Evolutionary conservation across 2,797 vertebrate species (phyloP), one percentile per base, ranked within the genome.

Genomic region (Poeciliopsis presidionis): DNA sequence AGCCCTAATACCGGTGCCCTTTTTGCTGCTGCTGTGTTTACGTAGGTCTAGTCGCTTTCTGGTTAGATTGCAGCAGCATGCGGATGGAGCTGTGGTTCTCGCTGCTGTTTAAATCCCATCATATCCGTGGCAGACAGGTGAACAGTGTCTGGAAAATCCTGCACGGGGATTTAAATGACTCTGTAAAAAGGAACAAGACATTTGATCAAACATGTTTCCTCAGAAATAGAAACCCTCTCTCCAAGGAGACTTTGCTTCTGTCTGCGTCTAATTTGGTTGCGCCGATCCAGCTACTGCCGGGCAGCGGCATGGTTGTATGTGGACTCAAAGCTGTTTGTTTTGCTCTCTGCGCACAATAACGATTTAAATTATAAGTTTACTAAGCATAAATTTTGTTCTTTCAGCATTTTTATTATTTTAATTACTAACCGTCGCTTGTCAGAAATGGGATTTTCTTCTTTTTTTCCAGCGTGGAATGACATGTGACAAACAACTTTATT

Each of bases 71-170:
- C 92, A 91, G 90, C 85, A 89, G 85, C 90, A 86, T 59, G 87
- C 47, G 89, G 91, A 92, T 89, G 74, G 92, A 92, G 83, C 84
- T 86, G 86, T 51, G 91, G 89, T 82, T 84, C 86, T 77, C 78
- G 91, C 84, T 83, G 72, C 86, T 82, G 89, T 80, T 87, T 81
- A 81, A 83, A 78, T 89, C 88, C 81, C 70, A 75, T 87, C 81
- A 84, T 36, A 72, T 72, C 87, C 84, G 89, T 93, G 91, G 90
- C 90, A 93, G 92, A 94, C 94, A 95, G 94, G 91, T 95, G 94
- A 90, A 94, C 84, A 86, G 79, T 85, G 88, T 94, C 91, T 92
- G 91, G 94, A 94, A 94, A 89, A 79, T 89, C 73, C 79, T 76
- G 76, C 76, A 88, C 39, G 55, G 77, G 74, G 73, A 72, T 86